Base-by-base conservation (phyloP, 2,888 invertebrate genomes). In the Lordiphosa fenestrarum region DNA sequence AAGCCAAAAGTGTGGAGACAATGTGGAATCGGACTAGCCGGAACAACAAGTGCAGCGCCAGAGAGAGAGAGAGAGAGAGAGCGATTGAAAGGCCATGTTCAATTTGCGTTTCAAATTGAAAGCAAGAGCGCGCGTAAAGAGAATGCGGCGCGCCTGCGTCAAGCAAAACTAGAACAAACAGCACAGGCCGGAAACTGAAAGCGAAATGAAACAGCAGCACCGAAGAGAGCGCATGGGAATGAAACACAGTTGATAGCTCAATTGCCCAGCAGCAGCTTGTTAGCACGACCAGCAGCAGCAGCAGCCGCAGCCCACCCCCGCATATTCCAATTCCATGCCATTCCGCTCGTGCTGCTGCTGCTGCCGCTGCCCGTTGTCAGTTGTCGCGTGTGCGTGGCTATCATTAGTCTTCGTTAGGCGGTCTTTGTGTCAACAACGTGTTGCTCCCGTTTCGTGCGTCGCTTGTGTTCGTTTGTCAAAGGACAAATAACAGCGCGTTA, bases 341-440 rank as follows among this genome's bases (percentile, higher is more conserved):
- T 6, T 30, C 41, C 47, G 51, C 56, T 37, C 52, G 41, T 19
- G 37, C 42, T 37, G 15, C 37, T 33, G 55, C 15, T 15, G 15
- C 15, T 15, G 15, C n/a, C n/a, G n/a, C 25, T 35, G 15, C 38
- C 36, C 55, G 51, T 55, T 61, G 55, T 56, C 62, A 21, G 44
- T 55, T 53, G 53, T 42, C 25, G 38, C 40, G 12, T 51, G 56
- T 53, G 60, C 47, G 50, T 60, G 50, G 66, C 72, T 70, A 69
- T 73, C 82, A 76, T 85, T 83, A 85, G 78, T 86, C 86, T 86
- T 86, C 85, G 83, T 86, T 83, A 75, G 81, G 78, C 87, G 84
- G 85, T 85, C 87, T 86, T 85, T 86, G 86, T 87, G 84, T 86
- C 84, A 86, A 86, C 87, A 86, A 87, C 86, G 86, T 87, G 87